Percentiles rank a stretch among this genome's conserved stretches.
These are phyloP conservation scores for Pachyramphus minor DNA, from an alignment of 2,113 vertebrate species.

Conservation along the genomic window DNA sequence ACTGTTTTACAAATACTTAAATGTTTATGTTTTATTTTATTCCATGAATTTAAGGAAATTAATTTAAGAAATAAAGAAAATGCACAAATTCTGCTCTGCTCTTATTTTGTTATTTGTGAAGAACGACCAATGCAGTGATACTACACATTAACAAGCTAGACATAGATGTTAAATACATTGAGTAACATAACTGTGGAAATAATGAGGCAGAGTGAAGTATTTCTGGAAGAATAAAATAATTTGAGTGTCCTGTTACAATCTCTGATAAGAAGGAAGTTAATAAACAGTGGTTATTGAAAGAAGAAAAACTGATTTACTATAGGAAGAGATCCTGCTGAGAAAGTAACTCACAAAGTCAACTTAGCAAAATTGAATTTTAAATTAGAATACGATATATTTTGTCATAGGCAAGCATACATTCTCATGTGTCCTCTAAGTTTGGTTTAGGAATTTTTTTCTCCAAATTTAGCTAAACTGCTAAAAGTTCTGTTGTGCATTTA, in stretches of 20 bases:
- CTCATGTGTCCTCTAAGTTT: not conserved
- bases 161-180: not conserved
- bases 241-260: not conserved
- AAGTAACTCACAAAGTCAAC: not conserved
- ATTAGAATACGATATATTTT: not conserved
- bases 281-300: not conserved
- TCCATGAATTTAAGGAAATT: not conserved
- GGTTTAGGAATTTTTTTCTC: accelerated
- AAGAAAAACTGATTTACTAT: not conserved
- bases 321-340: not conserved
- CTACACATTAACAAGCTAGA: not conserved
- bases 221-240: not conserved
- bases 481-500: not conserved
- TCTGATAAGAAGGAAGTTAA: not conserved
- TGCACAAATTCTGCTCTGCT: not conserved
- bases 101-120: not conserved
- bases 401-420: not conserved
- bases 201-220: not conserved
- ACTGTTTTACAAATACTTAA: not conserved
- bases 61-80: not conserved
- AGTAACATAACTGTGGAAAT: not conserved
- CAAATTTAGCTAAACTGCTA: not conserved
- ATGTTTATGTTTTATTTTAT: not conserved
- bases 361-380: not conserved
- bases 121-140: not conserved